Evolutionary conservation across 2,113 vertebrate genomes (phyloP).

Genomic region (Ifrita kowaldi): DNA sequence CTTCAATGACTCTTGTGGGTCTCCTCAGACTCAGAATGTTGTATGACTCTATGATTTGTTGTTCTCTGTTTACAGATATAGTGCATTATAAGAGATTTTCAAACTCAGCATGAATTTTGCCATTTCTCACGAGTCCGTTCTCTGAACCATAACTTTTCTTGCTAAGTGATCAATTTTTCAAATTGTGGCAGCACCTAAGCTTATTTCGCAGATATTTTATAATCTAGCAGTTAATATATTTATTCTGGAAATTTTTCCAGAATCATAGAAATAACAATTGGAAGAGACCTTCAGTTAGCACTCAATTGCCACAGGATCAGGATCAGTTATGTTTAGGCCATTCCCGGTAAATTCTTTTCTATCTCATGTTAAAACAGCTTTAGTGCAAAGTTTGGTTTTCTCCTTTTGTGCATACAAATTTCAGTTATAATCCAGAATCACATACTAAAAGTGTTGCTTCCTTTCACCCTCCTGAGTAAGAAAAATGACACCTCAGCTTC

Average conservation of each 20-base stretch:
- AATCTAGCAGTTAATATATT: not conserved
- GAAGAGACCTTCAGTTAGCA: not conserved
- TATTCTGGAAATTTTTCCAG: not conserved
- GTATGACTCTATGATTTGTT: not conserved
- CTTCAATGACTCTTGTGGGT: not conserved
- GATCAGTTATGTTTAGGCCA: not conserved
- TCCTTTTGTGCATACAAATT: not conserved
- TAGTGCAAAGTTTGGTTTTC: not conserved
- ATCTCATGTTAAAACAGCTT: not conserved
- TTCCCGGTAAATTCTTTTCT: not conserved
- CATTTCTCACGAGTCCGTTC: not conserved
- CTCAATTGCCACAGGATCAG: not conserved
- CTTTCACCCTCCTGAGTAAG: not conserved
- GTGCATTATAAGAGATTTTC: not conserved
- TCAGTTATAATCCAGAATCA: not conserved
- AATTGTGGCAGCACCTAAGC: not conserved
- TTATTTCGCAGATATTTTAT: not conserved
- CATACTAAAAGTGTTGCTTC: not conserved
- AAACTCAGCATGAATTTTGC: not conserved
- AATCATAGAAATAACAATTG: not conserved
- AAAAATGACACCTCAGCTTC: not conserved
- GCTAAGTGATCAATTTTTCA: not conserved
- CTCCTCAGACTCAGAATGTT: not conserved
- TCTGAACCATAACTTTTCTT: not conserved
- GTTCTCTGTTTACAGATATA: not conserved